phyloP scores from a whole-genome alignment of 2,797 vertebrate genomes.

The Neomorphus geoffroyi region DNA sequence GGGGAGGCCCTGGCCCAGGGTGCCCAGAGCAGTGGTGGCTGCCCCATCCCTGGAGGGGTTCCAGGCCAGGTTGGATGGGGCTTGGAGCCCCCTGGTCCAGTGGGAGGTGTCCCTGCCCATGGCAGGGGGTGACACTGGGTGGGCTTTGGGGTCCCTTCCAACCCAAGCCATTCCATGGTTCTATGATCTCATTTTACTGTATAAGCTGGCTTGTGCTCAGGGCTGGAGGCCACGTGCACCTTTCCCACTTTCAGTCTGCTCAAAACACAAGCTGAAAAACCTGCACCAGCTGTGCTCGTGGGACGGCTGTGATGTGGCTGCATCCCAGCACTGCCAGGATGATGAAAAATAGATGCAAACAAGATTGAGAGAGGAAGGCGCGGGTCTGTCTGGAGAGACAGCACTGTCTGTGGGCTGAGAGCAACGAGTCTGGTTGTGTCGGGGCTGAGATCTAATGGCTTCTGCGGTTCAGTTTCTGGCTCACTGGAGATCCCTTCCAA shows the following conservation, averaged over 20 bases:
- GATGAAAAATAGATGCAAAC: neutral
- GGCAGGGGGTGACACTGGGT: too few species aligned
- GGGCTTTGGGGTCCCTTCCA: too few species aligned
- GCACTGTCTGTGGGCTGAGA: neutral
- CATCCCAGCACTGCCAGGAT: neutral
- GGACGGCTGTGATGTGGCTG: fast-evolving
- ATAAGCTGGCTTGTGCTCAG: neutral
- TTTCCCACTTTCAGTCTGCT: fast-evolving
- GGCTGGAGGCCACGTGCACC: neutral
- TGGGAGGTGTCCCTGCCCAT: too few species aligned
- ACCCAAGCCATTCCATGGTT: too few species aligned
- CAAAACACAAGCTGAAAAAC: neutral
- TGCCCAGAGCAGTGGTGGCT: too few species aligned
- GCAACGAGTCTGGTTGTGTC: neutral
- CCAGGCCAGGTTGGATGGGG: too few species aligned
- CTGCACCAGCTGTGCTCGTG: neutral
- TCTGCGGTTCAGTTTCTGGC: constrained; percentile 5
- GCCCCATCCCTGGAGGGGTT: too few species aligned
- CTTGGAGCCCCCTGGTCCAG: too few species aligned
- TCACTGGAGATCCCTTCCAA: constrained; percentile 2
- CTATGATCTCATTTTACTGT: too few species aligned
- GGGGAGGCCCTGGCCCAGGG: too few species aligned
- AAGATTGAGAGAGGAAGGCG: neutral
- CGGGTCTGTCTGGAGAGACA: neutral
- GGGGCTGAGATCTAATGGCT: neutral